phyloP scores from a whole-genome alignment of 1,140 invertebrate species.

The Halesus radiatus region DNA sequence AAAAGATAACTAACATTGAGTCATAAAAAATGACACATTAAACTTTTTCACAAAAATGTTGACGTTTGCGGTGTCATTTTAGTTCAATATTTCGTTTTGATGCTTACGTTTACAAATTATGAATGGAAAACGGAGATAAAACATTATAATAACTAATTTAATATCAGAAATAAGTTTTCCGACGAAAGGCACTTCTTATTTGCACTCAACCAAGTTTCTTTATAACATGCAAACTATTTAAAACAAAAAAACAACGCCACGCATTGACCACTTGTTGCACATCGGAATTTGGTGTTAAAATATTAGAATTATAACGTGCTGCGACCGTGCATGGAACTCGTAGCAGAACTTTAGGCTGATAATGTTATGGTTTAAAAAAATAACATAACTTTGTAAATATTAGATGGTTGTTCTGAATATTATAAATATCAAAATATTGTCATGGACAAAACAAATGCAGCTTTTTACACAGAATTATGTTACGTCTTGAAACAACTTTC shows the following conservation, averaged over 20 bases:
- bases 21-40: too few species aligned
- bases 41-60: neutral
- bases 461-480: neutral
- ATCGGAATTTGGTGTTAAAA: neutral
- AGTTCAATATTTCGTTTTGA: neutral
- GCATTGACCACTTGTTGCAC: conserved; percentile 33
- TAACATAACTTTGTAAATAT: neutral
- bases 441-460: neutral
- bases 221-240: neutral
- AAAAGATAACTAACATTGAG: too few species aligned
- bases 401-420: neutral
- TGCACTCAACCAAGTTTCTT: neutral
- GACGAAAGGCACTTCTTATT: neutral
- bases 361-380: neutral
- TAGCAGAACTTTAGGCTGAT: neutral
- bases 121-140: too few species aligned
- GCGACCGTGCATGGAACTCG: neutral
- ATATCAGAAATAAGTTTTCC: too few species aligned
- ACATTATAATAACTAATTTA: too few species aligned
- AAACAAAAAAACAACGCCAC: conserved; percentile 17
- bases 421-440: neutral
- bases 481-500: neutral
- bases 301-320: neutral
- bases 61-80: conserved; percentile 13
- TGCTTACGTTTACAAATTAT: neutral